Percentiles rank a stretch among this genome's conserved stretches.
Evolutionary conservation across 1,140 invertebrate genomes (phyloP).

Genomic region (Meteorus sp.): DNA sequence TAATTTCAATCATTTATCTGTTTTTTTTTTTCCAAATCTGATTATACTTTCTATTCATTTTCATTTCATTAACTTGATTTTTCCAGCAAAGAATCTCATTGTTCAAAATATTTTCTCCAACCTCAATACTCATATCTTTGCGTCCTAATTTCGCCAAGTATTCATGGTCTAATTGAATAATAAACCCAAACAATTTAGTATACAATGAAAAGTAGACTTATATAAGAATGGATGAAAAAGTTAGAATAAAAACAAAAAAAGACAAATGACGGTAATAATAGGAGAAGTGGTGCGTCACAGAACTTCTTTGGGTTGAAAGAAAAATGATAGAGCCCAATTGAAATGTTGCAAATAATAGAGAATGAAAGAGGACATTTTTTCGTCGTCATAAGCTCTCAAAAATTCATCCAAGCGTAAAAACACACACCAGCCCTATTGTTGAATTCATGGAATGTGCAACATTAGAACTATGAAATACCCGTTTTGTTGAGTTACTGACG

Average conservation of each 20-base stretch:
- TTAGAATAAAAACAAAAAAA: too few species aligned
- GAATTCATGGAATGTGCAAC: too few species aligned
- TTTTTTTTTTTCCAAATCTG: slow-evolving; percentile 23
- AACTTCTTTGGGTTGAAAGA: too few species aligned
- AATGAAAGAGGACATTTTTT: slow-evolving; percentile 5
- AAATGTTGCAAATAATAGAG: too few species aligned
- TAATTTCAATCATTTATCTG: slow-evolving; percentile 21
- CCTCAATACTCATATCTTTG: slow-evolving; percentile 12
- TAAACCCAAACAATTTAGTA: too few species aligned
- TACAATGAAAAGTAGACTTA: too few species aligned
- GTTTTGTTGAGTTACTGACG: too few species aligned
- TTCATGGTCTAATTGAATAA: slow-evolving; percentile 31
- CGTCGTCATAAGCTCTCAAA: slow-evolving; percentile 2
- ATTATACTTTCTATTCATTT: slow-evolving; percentile 2
- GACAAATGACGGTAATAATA: too few species aligned
- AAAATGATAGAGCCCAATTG: too few species aligned
- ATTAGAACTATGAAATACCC: background rate
- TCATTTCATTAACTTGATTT: slow-evolving; percentile 11
- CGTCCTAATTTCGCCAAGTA: slow-evolving; percentile 26
- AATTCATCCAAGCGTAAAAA: background rate
- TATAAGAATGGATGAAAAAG: too few species aligned
- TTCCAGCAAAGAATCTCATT: slow-evolving; percentile 9
- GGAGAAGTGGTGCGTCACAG: too few species aligned
- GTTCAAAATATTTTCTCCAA: slow-evolving; percentile 19
- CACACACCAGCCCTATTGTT: background rate